These are phyloP conservation scores for Drosophila yooni DNA, from an alignment of 2,888 invertebrate species.

Conservation along the genomic window DNA sequence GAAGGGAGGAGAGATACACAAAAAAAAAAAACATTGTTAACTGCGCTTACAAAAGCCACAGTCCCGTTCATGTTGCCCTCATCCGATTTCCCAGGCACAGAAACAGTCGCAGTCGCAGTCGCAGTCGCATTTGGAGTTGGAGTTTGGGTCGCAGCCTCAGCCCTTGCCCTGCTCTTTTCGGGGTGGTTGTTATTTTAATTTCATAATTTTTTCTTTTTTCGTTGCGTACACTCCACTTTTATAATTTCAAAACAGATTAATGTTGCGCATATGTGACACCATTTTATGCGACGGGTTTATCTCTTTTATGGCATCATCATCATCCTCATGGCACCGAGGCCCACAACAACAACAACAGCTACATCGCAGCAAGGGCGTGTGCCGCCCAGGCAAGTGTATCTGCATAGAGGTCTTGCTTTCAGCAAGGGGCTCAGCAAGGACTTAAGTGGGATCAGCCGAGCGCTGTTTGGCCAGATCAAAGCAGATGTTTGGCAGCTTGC, in stretches of 20 bases:
- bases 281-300: conserved; percentile 82
- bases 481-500: conserved; percentile 49
- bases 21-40: conserved; percentile 64
- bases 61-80: conserved; percentile 26
- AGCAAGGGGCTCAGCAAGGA: conserved; percentile 43
- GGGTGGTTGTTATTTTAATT: conserved; percentile 80
- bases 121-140: conserved; percentile 1
- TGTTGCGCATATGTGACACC: conserved; percentile 82
- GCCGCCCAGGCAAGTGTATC: conserved; percentile 29
- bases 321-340: conserved; percentile 29
- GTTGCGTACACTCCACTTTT: conserved; percentile 72
- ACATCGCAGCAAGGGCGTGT: conserved; percentile 9
- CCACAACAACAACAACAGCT: not conserved
- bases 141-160: conserved; percentile 12
- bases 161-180: conserved; percentile 35
- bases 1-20: conserved; percentile 4
- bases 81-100: conserved; percentile 16
- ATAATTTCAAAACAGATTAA: conserved; percentile 83
- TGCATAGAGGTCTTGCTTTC: conserved; percentile 24
- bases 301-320: conserved; percentile 81
- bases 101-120: conserved; percentile 13
- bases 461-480: conserved; percentile 56
- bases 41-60: conserved; percentile 73
- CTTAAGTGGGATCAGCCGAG: conserved; percentile 66
- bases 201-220: conserved; percentile 53